Base-by-base conservation (phyloP, 2,888 invertebrate genomes). In the Cotesia congregata region DNA sequence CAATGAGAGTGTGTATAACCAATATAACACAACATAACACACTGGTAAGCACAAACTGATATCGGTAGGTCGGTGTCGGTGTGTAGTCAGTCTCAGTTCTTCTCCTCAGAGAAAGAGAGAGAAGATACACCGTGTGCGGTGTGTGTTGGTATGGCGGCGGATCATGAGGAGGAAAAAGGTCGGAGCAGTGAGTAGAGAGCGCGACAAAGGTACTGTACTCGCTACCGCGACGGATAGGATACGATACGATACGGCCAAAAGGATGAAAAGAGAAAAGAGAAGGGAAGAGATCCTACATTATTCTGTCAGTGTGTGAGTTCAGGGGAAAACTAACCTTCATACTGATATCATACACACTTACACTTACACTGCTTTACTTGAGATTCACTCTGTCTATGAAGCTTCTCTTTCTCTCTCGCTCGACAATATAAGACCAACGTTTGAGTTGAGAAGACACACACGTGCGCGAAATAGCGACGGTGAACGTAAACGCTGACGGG, bases 41-140 rank as follows among this genome's bases (percentile, higher is more conserved):
- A 72, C 40, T 72, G 64, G 17, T 40, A 70, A 59, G 39, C 70
- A 61, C 60, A 50, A 50, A 50, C 7, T 50, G 12, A 50, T 50
- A 50, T 50, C 12, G 50, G 50, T 50, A 50, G 12, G 12, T 50
- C 12, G 50, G 50, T 50, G 50, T 30, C 30, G n/a, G 62, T 20
- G 69, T 69, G n/a, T 62, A 38, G 15, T 64, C 65, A 9, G 64
- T 72, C 40, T 9, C 38, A 75, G 71, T n/a, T 3, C 30, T n/a
- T 3, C 30, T 30, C 30, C 30, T 30, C 3, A 30, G 67, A 75
- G 75, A 71, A 39, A 74, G 74, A 74, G 61, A 67, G 83, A 79
- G 79, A 30, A 30, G 30, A 30, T 30, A 30, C 30, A 82, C 67
- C 75, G 81, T 79, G 30, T 30, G 30, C 67, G 76, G 81, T 79